Evolutionary conservation across 1,140 invertebrate species (phyloP).

Genomic region (Drosophila setifemur): DNA sequence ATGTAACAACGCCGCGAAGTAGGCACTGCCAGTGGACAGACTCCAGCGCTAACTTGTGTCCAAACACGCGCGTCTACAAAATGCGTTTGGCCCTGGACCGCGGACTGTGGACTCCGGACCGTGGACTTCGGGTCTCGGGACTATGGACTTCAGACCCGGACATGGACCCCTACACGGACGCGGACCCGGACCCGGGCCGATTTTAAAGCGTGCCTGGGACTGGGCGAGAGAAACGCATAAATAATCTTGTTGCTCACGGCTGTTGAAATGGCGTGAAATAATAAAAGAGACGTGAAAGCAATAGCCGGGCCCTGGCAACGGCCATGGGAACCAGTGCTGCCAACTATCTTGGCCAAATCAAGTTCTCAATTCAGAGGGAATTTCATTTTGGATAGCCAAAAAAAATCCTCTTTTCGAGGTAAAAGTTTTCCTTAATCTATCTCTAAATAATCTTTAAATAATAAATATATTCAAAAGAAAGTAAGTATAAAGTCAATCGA

Average conservation of each 20-base stretch:
- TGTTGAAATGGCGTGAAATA: constrained; percentile 81
- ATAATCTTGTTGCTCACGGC: constrained; percentile 81
- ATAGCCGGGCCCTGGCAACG: constrained; percentile 45
- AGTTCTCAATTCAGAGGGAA: too few species aligned
- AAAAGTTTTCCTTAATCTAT: too few species aligned
- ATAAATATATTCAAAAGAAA: too few species aligned
- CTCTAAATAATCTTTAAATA: too few species aligned
- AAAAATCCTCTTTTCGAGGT: too few species aligned
- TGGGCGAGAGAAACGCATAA: constrained; percentile 71
- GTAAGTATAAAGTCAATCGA: too few species aligned
- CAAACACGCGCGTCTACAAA: constrained; percentile 71
- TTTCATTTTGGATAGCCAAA: too few species aligned
- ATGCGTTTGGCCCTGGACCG: constrained; percentile 43
- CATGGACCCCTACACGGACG: neutral
- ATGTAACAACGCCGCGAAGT: constrained; percentile 62
- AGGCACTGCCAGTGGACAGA: constrained; percentile 39
- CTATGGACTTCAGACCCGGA: neutral
- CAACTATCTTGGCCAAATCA: neutral
- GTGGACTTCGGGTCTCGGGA: neutral
- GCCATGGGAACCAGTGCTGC: constrained; percentile 1
- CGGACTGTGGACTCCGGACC: neutral
- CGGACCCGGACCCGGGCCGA: constrained; percentile 21
- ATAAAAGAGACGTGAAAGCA: constrained; percentile 79
- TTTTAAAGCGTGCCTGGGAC: constrained; percentile 73
- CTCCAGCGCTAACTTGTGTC: constrained; percentile 64